A percentile compares a stretch with the other conserved stretches of the same genome.
phyloP scores from a whole-genome alignment of 2,797 vertebrate species.

The Sebastes dallii region DNA sequence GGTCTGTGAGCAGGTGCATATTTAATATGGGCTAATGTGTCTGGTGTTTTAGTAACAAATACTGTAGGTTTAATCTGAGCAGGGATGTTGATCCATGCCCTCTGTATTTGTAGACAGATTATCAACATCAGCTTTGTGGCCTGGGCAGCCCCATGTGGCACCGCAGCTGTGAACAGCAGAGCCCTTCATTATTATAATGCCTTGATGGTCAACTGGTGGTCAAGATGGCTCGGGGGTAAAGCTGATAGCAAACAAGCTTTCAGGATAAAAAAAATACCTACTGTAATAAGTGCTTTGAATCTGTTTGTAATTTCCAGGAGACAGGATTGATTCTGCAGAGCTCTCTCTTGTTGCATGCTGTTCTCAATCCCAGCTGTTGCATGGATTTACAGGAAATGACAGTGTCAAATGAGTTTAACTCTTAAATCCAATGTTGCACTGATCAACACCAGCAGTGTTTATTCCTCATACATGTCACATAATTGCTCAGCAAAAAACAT shows the following conservation, averaged over 20 bases:
- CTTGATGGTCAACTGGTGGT: constrained; percentile 52
- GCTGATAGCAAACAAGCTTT: constrained; percentile 24
- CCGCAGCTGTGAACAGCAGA: constrained; percentile 64
- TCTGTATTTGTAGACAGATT: constrained; percentile 68
- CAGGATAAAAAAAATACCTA: constrained; percentile 15
- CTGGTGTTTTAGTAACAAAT: constrained; percentile 52
- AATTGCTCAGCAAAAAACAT: background rate
- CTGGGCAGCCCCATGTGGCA: constrained; percentile 42
- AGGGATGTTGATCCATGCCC: constrained; percentile 44
- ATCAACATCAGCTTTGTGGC: constrained; percentile 44
- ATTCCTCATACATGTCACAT: background rate
- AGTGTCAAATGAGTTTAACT: background rate
- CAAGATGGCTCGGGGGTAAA: constrained; percentile 51
- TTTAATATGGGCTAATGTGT: constrained; percentile 44
- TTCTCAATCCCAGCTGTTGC: constrained; percentile 8
- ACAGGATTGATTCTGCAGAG: background rate
- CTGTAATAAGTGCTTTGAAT: constrained; percentile 5
- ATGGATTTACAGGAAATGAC: constrained; percentile 21
- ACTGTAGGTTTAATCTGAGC: constrained; percentile 62
- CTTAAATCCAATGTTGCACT: background rate
- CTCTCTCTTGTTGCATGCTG: background rate
- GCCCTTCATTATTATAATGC: constrained; percentile 65
- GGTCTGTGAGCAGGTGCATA: background rate
- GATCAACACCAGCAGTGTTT: constrained; percentile 14
- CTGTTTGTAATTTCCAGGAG: background rate